Base-by-base conservation (phyloP, 1,140 invertebrate species). In the Leptonema lineaticorne region DNA sequence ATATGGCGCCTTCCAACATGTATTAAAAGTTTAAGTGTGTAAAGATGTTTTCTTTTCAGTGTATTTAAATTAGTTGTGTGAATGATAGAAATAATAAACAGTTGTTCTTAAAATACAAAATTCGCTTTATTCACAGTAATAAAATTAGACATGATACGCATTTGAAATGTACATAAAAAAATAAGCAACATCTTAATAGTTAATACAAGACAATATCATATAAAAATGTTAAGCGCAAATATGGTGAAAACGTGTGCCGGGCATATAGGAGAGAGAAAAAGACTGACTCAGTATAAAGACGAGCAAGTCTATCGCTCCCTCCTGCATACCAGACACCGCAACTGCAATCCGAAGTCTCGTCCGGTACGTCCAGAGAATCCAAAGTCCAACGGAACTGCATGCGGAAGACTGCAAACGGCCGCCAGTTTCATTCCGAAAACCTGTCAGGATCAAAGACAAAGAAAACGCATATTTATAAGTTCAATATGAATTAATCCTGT, bases 231-330 rank as follows among this genome's bases (percentile, higher is more conserved):
- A 53, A 26, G 27, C 9, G 11, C 2, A 41, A 4, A 11, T 4
- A 5, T 33, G n/a, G 14, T 22, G 28, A 22, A 22, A 37, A 59
- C 41, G 59, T 24, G 62, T 64, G 62, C 45, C 24, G 27, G 27
- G 62, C 14, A 64, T 29, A 64, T 64, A 64, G 62, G 62, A 64
- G 62, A 64, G 62, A 64, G 62, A 64, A 64, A 64, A 64, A 64
- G 62, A 64, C 62, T 64, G 62, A 64, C 62, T 64, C 62, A 27
- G 33, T 18, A 28, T 22, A 64, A 18, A 11, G 22, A 63, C 62
- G 46, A 64, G 62, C 18, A 45, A 64, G 62, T 64, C 62, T 50
- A 64, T 29, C 18, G 14, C 62, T 64, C 62, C 45, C 62, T 16
- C 62, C 62, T 64, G 16, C 62, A 64, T 64, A 64, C 62, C 62